Base-by-base conservation (phyloP, 2,888 invertebrate species). In the Liodrosophila aerea region DNA sequence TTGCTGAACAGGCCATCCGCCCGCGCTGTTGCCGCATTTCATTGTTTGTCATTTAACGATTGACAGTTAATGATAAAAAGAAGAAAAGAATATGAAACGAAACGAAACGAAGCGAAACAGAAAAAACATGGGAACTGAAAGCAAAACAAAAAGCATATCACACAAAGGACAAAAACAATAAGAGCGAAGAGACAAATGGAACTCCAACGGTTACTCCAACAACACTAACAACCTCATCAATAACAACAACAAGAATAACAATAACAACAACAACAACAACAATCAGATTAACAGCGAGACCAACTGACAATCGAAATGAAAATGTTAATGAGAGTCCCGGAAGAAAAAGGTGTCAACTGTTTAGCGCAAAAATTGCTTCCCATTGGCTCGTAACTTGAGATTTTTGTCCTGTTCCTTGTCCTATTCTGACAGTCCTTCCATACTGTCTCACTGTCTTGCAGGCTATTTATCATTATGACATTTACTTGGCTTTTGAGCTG, bases 41-140 rank as follows among this genome's bases (percentile, higher is more conserved):
- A 80, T 76, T 85, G 83, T 85, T 80, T 85, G 85, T 80, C 82
- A 76, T 77, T 85, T 77, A 85, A 67, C 86, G 82, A 82, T 82
- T 82, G 86, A 85, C 86, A 82, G 82, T 59, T 69, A 59, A 59
- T 65, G 86, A 85, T 82, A 80, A 78, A 60, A 34, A 37, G 7
- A 8, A 16, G n/a, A 30, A 34, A 46, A 41, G 18, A 45, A 44
- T 27, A 45, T n/a, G 46, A 66, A 67, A 52, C 33, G 63, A 64
- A 60, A 60, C 47, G 15, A 27, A 40, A 30, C 12, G 31, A 18
- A 31, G 34, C 13, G 27, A 52, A 47, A 43, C 39, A 33, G 37
- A 54, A 15, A 13, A 11, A 22, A 22, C 22, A 22, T 22, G 22
- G 41, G 27, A 39, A 7, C 37, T 27, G 30, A 15, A 33, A 31